Base-by-base conservation (phyloP, 2,888 invertebrate genomes). In the Apamea anceps region DNA sequence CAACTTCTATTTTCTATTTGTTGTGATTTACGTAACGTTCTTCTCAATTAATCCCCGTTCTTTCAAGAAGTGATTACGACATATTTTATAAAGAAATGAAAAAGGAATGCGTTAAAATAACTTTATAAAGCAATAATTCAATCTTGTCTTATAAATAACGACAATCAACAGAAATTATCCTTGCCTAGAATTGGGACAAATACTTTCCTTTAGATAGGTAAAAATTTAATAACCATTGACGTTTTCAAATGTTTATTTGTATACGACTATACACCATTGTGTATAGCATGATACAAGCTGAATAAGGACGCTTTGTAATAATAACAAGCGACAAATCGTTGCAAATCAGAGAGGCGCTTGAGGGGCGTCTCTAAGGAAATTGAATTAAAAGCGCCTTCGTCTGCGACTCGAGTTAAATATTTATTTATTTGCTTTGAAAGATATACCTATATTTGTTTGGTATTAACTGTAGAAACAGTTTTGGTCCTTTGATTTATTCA, bases 331-430 rank as follows among this genome's bases (percentile, higher is more conserved):
- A 45, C 54, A 85, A 83, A 85, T 79, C 82, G 84, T 79, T 72
- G 82, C 82, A 86, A 89, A 87, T 89, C 89, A 91, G 86, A 90
- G 80, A 86, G 82, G 78, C 82, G 89, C 85, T 88, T 72, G 76
- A 57, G 77, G 75, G 79, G 65, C 90, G 93, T 93, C 95, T 93
- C 95, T 13, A 72, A 92, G 95, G 95, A 95, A 95, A 95, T 95
- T 89, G 87, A 92, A 93, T 95, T 94, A 94, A 94, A 93, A 94
- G 92, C 93, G 79, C 72, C 75, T 67, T 79, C 81, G 79, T 63
- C 77, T 80, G 75, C 7, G 78, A 82, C n/a, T 75, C 45, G 72
- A 81, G 82, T 77, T 67, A 80, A 79, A 85, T 85, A 75, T 87
- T 82, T 86, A 79, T 85, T 82, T 76, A 74, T 78, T 72, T 77